Conservation (phyloP, 2,113 vertebrate species). For the Himantopus leucocephalus region DNA sequence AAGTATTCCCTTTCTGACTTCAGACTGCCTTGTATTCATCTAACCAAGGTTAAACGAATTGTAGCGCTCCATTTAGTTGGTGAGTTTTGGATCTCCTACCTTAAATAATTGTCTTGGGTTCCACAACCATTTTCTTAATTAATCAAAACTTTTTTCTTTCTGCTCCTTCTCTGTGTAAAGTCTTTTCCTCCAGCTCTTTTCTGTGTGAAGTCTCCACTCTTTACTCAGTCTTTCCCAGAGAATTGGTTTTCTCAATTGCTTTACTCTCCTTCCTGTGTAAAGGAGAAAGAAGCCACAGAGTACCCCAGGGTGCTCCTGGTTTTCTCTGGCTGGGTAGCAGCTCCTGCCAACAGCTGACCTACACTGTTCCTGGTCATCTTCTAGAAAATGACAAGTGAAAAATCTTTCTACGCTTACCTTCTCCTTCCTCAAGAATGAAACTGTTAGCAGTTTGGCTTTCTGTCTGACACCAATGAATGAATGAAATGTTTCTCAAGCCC, state of each 20-base stretch:
- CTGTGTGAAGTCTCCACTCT: background rate
- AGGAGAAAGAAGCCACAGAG: background rate
- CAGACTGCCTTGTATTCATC: background rate
- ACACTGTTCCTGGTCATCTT: background rate
- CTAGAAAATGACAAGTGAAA: background rate
- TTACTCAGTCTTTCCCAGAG: background rate
- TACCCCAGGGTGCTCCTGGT: rapidly evolving
- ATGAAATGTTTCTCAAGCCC: background rate
- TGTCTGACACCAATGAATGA: background rate
- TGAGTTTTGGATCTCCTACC: background rate
- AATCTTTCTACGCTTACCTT: background rate
- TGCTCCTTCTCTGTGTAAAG: background rate
- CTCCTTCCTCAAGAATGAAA: background rate
- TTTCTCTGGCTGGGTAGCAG: background rate
- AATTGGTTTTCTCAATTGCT: background rate
- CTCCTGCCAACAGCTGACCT: background rate
- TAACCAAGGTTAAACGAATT: background rate
- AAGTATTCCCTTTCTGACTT: background rate
- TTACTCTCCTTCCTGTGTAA: background rate
- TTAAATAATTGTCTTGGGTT: background rate
- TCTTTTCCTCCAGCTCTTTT: background rate
- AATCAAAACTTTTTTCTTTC: background rate
- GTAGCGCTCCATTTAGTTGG: background rate
- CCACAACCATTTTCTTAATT: background rate
- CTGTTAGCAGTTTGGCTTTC: background rate